phyloP scores from a whole-genome alignment of 2,113 vertebrate species.

The Centropus bengalensis region DNA sequence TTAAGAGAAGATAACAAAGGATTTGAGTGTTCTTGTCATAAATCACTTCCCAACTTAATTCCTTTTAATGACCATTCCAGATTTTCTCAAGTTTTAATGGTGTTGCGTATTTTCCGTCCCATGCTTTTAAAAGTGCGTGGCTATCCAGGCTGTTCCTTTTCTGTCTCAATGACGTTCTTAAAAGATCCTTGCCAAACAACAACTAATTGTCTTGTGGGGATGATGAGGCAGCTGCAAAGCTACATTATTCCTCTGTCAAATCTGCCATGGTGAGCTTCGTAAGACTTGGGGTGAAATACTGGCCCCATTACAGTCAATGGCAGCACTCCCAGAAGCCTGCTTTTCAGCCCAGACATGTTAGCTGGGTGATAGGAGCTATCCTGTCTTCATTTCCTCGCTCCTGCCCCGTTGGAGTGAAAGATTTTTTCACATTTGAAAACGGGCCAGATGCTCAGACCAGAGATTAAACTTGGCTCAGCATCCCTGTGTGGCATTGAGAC shows the following conservation, averaged over 20 bases:
- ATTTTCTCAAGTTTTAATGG: constrained; percentile 71
- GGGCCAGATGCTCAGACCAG: constrained; percentile 45
- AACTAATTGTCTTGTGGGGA: constrained; percentile 60
- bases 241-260: background rate
- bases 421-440: constrained; percentile 49
- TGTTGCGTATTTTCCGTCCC: constrained; percentile 36
- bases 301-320: constrained; percentile 26
- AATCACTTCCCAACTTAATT: constrained; percentile 76
- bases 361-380: constrained; percentile 46
- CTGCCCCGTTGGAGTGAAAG: constrained; percentile 6
- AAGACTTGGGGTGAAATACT: constrained; percentile 45
- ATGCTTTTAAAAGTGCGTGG: constrained; percentile 63
- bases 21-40: constrained; percentile 66
- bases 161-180: constrained; percentile 63
- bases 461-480: constrained; percentile 56
- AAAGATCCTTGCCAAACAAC: constrained; percentile 70
- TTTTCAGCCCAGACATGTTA: constrained; percentile 41
- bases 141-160: constrained; percentile 67
- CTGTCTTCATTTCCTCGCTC: constrained; percentile 59
- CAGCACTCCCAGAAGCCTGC: constrained; percentile 37
- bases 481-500: constrained; percentile 45
- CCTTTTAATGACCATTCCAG: constrained; percentile 72
- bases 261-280: constrained; percentile 40
- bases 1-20: constrained; percentile 74
- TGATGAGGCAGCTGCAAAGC: constrained; percentile 65